Evolutionary conservation across 2,113 vertebrate species (phyloP), one percentile per base, ranked within the genome.

Genomic region (Erythrolamprus reginae): DNA sequence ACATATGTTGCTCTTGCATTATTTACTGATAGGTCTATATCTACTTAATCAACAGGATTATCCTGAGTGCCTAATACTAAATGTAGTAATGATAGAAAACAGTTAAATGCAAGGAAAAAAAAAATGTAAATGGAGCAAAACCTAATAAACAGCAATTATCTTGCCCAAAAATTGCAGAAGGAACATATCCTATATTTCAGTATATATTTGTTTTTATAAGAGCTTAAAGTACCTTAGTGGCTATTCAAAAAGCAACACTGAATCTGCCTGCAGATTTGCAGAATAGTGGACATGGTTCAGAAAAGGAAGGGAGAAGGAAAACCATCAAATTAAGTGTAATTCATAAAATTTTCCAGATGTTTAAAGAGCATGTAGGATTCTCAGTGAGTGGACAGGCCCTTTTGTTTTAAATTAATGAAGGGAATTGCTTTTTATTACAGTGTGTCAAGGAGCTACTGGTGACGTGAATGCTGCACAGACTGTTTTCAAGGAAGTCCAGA

Each of bases 401-500:
- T 91, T 90, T 52, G 7, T 89, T 17, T 23, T 0, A 5, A 10
- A 65, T 24, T 5, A 2, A 33, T 89, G 91, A 70, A 0, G 0
- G 3, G 0, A 48, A 83, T 87, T 84, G 93, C 5, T 23, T 88
- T 95, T 92, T 95, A 51, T 97, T 96, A 7, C 92, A 99, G 99
- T 99, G 89, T 99, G 98, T 95, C 98, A 99, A 90, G 99, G 99
- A 88, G 99, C 99, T 38, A 97, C 98, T 0, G 99, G 99, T 90
- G 98, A 99, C 89, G 95, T 98, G 93, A 97, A 91, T 1, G 98
- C 98, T 83, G 98, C 99, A 17, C 98, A 97, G 77, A 95, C 96
- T 4, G 98, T 99, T 88, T 99, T 99, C 93, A 98, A 97, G 95
- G 99, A 99, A 51, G 98, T 99, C 70, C 99, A 99, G 96, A 99